Evolutionary conservation across 2,888 invertebrate genomes (phyloP).

Genomic region (Amiota minor): DNA sequence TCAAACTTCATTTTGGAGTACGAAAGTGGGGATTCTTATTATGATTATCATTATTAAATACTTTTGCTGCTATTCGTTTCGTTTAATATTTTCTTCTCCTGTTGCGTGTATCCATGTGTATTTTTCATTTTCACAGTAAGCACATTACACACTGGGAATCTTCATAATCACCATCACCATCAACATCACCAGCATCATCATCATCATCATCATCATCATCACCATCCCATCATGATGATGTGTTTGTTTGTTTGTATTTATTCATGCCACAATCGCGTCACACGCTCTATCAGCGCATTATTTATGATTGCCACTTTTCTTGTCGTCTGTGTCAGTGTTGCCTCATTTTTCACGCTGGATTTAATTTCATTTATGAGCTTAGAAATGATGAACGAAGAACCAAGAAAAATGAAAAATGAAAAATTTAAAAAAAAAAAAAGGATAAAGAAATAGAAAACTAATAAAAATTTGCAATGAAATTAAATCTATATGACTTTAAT

Average conservation of each 20-base stretch:
- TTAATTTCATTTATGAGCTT: slow-evolving; percentile 23
- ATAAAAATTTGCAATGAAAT: neutral
- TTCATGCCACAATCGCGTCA: neutral
- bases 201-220: neutral
- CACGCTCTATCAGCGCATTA: slow-evolving; percentile 21
- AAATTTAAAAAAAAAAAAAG: neutral
- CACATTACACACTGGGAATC: no score
- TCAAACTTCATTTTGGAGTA: neutral
- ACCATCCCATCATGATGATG: neutral
- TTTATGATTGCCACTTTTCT: slow-evolving; percentile 30
- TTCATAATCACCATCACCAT: no score
- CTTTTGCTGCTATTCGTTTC: neutral
- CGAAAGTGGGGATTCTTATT: neutral
- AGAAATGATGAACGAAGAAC: neutral
- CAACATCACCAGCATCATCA: neutral
- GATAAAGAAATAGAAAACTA: neutral
- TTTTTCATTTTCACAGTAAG: no score
- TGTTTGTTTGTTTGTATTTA: no score
- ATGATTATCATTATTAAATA: slow-evolving; percentile 16
- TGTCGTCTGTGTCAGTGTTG: slow-evolving; percentile 15
- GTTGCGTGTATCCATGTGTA: neutral
- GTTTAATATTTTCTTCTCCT: neutral
- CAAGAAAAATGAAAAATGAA: slow-evolving; percentile 2
- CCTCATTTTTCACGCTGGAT: slow-evolving; percentile 26
- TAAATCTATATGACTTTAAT: neutral